Evolutionary conservation across 2,113 vertebrate genomes (phyloP), one percentile per base, ranked within the genome.

Genomic region (Promerops cafer): DNA sequence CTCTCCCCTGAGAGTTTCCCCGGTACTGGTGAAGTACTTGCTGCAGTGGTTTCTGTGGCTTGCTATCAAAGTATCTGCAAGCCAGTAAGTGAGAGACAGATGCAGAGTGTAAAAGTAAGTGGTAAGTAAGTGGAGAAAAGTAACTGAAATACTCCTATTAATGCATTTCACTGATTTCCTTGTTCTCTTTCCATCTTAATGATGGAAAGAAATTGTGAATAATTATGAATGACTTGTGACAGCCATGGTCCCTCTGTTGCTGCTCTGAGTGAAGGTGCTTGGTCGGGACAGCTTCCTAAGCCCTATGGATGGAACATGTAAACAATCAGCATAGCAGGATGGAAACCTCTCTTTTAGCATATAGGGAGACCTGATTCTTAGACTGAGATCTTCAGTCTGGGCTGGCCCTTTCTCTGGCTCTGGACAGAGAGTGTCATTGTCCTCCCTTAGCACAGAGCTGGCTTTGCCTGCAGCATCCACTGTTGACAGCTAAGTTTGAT

Each of bases 21-120:
- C 77, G 47, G 69, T 94, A 93, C 85, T 15, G 60, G 47, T 90
- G 77, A 92, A 92, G 90, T 86, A 96, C 94, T 96, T 95, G 93
- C 91, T 17, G n/a, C 23, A 31, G 93, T 77, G 69, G 68, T 96
- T 96, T 94, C 83, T 89, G 89, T 92, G 88, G 95, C 81, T 95
- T 92, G 59, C 52, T 83, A 82, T 59, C 83, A 47, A 77, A 93
- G 64, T 90, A 64, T 72, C 87, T 85, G 47, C 63, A 44, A 92
- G 30, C 64, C 47, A 72, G 83, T 24, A 79, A 89, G 50, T 56
- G 68, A 64, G 47, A 92, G 50, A 45, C 61, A 80, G 42, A 92
- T 68, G 75, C 40, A 65, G 30, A 72, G 45, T 77, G 40, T 53
- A 61, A 80, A 77, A 68, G 31, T 59, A 64, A 44, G 20, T 53